Conservation (phyloP, 2,797 vertebrate species). For the Crypturellus tataupa region DNA sequence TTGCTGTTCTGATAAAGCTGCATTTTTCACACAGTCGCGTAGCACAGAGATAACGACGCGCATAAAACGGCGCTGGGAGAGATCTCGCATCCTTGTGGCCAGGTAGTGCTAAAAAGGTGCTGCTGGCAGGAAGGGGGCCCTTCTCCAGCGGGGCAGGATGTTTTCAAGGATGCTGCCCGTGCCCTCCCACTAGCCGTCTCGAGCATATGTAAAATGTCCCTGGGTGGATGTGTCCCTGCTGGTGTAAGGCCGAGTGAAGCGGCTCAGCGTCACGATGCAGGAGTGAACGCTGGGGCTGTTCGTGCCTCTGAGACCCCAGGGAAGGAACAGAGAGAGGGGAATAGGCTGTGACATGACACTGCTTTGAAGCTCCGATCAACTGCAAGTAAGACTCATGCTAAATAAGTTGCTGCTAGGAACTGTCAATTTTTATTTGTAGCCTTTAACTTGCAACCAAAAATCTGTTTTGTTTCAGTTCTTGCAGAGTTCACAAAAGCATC, state of each 20-base stretch:
- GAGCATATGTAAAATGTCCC: background rate
- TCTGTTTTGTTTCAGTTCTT: slow-evolving; percentile 27
- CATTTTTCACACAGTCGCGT: background rate
- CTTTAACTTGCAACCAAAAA: slow-evolving; percentile 37
- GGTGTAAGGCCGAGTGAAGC: rapidly evolving
- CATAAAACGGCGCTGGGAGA: background rate
- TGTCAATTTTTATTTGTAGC: slow-evolving; percentile 35
- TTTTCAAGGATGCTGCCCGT: background rate
- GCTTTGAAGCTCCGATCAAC: slow-evolving; percentile 50
- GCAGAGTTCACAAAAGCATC: background rate
- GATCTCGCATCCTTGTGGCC: too few species aligned
- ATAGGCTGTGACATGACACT: slow-evolving; percentile 2
- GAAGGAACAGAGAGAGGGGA: background rate
- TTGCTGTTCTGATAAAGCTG: background rate
- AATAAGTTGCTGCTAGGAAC: slow-evolving; percentile 15
- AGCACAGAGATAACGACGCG: background rate
- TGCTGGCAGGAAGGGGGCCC: background rate
- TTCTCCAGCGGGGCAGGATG: too few species aligned
- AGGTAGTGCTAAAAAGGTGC: background rate
- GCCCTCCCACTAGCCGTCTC: background rate
- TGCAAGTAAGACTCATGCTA: slow-evolving; percentile 21
- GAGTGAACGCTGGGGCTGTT: background rate
- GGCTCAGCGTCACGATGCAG: background rate
- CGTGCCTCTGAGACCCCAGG: rapidly evolving
- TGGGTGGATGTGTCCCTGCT: background rate